Base-by-base conservation (phyloP, 2,888 invertebrate genomes). In the Volucella inanis region DNA sequence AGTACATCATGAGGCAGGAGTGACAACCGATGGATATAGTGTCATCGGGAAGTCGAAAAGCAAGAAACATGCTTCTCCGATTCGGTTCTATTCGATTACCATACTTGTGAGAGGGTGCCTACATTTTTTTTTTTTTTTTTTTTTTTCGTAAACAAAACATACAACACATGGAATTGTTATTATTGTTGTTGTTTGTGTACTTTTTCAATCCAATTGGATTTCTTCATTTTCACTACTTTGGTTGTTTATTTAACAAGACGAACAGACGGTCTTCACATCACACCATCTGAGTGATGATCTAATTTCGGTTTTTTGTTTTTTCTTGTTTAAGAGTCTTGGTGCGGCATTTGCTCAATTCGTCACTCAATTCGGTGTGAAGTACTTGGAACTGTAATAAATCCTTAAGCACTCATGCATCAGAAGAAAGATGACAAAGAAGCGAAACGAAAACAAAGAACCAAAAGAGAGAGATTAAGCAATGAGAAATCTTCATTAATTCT, bases 401-500 rank as follows among this genome's bases (percentile, higher is more conserved):
- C 72, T 81, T 72, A 68, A 81, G 85, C 81, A 81, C 81, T 81
- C 81, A 85, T 85, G 85, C 85, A 85, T 85, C 85, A 81, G 6
- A 71, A 72, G 49, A 81, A 72, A 81, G 67, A 81, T 85, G 85
- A 85, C 85, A 85, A 85, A 81, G 75, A 52, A 81, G 61, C 77
- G 77, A 77, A 77, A 77, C 57, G 81, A 81, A 85, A 84, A 85
- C 81, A 77, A 85, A 81, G 75, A 80, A 14, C 52, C 8, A 14
- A 47, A 49, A 15, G 39, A 55, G 31, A 47, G 41, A 81, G 86
- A 87, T 84, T 85, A 77, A 81, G 62, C 76, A 81, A 76, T 67
- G 67, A 87, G 71, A 87, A 90, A 90, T 91, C 90, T 91, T 92
- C 91, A 92, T 92, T 92, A 92, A 92, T 92, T 90, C 92, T 92